Base-by-base conservation (phyloP, 2,797 vertebrate species). In the Halcyon smyrnensis region DNA sequence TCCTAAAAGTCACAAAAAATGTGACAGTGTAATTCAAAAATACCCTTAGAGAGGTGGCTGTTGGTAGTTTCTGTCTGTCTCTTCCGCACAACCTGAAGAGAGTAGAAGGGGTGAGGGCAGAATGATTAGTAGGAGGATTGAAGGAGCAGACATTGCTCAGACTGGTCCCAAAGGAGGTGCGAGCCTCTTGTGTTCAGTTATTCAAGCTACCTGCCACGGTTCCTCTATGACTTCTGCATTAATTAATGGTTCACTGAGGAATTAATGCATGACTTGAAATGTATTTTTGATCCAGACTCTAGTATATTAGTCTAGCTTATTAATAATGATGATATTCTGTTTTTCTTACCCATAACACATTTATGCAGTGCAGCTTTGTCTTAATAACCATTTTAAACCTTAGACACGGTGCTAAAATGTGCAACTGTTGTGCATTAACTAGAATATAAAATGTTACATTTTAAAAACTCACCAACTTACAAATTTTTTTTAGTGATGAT, bases 381-480 rank as follows among this genome's bases (percentile, higher is more conserved):
- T 48, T 67, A 92, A 12, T 70, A 69, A 37, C 34, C 18, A 56
- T 48, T 79, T 62, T 39, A 65, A 41, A 53, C 32, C 27, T 71
- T 18, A 32, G 63, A 71, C 8, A 76, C 69, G 69, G 8, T 34
- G 3, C 2, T 71, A 27, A 30, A 60, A 37, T 1, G 1, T 54
- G 19, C 30, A 67, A 13, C 28, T 75, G 11, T 32, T 15, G 2
- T 70, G 25, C 6, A 15, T 43, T 32, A 83, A 56, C 13, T 73
- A n/a, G 9, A 76, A 60, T 56, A n/a, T 16, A 28, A 84, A 53
- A 19, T 11, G 20, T 50, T 68, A 4, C 9, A 32, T 57, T 75
- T 32, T 21, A 65, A 69, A 41, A 68, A 17, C 1, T 3, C 19
- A 32, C 2, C 3, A 37, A 43, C 15, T 53, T 69, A 4, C 0